These are phyloP conservation scores for Cotesia glomerata DNA, from an alignment of 1,140 invertebrate species.

Conservation along the genomic window DNA sequence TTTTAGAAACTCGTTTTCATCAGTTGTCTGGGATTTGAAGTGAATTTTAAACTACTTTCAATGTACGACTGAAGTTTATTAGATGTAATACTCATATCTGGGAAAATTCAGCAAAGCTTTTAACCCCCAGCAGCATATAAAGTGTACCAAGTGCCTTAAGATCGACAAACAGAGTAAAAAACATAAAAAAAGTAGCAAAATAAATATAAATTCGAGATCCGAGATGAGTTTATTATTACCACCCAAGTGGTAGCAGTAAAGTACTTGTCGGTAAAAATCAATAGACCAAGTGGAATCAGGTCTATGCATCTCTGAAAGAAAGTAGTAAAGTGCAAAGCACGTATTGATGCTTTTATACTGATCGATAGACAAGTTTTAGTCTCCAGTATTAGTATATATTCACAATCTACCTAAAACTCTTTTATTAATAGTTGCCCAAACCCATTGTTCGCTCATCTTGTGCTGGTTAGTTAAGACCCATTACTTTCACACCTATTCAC, in stretches of 20 bases:
- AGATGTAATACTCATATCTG: too few relatives aligned
- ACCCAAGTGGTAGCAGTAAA: slow-evolving; percentile 7
- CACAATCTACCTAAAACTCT: background rate
- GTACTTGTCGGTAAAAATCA: slow-evolving; percentile 22
- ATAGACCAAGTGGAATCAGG: slow-evolving; percentile 20
- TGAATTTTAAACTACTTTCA: too few relatives aligned
- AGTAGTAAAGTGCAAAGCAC: slow-evolving; percentile 17
- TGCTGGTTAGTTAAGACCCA: background rate
- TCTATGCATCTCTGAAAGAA: background rate
- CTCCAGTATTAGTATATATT: background rate
- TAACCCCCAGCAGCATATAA: too few relatives aligned
- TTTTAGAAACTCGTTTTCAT: too few relatives aligned
- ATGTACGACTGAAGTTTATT: too few relatives aligned
- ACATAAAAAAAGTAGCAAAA: too few relatives aligned
- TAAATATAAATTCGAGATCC: background rate
- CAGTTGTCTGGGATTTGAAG: too few relatives aligned
- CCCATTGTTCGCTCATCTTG: background rate
- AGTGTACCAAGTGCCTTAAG: too few relatives aligned
- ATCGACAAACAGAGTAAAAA: too few relatives aligned
- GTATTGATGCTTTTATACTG: slow-evolving; percentile 24
- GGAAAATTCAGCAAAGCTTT: too few relatives aligned
- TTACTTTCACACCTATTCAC: too few relatives aligned
- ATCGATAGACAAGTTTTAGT: slow-evolving; percentile 13
- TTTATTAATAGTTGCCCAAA: background rate
- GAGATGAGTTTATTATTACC: background rate